Evolutionary conservation across 35 echinoderm and acorn worm genomes (phyloP), one percentile per base, ranked within the genome.

Genomic region (Strongylocentrotus purpuratus): DNA sequence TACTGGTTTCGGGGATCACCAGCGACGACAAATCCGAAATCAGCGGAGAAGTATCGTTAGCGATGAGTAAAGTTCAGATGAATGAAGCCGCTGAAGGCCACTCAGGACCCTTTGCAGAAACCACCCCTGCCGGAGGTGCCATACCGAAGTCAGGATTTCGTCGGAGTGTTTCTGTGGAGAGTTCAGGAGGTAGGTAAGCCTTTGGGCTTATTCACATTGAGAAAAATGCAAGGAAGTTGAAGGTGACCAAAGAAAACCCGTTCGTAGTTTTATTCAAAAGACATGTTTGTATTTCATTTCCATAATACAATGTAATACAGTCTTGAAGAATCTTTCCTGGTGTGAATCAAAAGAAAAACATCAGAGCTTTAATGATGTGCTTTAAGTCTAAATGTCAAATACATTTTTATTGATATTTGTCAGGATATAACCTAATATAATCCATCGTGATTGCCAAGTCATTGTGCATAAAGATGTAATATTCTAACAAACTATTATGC

Each of bases 1-100:
- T 98, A 32, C 94, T 98, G 31, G 97, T 98, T 4, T 95, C 97
- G n/a, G 97, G 96, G 18, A 98, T 96, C 31, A 85, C 31, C 15
- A 93, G 85, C 55, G 58, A 47, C 47, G 95, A 95, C 18, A 88
- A 45, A 41, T 78, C 91, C 18, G 59, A 50, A 0, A 95, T 61
- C 33, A 31, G 58, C 52, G 20, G 45, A 50, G 33, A 92, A 93
- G 70, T 90, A 8, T 33, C 87, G 31, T 8, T 17, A 60, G 46
- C n/a, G 33, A 92, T 50, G 31, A 55, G 33, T 41, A 95, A 93
- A 25, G 32, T 86, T n/a, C 95, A 31, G 60, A 46, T 32, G 50
- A 92, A 48, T 35, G 41, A 95, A 33, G 95, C 96, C 20, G 47
- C 35, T 1, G 96, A 96, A 48, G 94, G 88, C 46, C 91, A 93